phyloP scores from a whole-genome alignment of 2,797 vertebrate genomes.

The Pelodytes ibericus region DNA sequence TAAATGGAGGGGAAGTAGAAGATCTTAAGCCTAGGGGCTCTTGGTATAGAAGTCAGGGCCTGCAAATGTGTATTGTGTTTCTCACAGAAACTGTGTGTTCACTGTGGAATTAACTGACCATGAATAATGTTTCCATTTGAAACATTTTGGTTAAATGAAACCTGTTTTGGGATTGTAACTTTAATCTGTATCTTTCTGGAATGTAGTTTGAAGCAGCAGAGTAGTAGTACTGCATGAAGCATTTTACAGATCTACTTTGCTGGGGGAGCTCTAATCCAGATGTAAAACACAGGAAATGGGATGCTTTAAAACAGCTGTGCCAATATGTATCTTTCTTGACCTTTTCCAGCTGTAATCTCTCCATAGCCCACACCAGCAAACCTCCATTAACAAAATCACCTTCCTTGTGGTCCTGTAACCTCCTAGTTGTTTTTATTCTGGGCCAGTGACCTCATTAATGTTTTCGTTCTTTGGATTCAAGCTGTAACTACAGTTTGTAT shows the following conservation, averaged over 20 bases:
- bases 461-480: no score
- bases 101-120: no score
- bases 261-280: neutral
- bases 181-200: no score
- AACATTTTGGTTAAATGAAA: no score
- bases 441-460: neutral
- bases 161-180: neutral
- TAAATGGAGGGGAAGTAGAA: no score
- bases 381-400: slow-evolving; percentile 2
- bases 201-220: neutral
- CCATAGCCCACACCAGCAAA: neutral
- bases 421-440: slow-evolving; percentile 11
- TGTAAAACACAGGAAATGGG: slow-evolving; percentile 2
- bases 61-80: no score
- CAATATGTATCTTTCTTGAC: slow-evolving; percentile 32
- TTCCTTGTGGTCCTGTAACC: neutral
- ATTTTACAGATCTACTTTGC: neutral
- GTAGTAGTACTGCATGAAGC: slow-evolving; percentile 11
- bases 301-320: slow-evolving; percentile 13
- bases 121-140: no score
- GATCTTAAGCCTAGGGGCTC: no score
- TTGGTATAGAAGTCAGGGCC: no score
- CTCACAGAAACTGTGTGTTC: no score
- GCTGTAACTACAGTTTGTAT: no score
- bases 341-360: slow-evolving; percentile 13